Evolutionary conservation across 2,113 vertebrate genomes (phyloP).

Genomic region (Bujurquina vittata): DNA sequence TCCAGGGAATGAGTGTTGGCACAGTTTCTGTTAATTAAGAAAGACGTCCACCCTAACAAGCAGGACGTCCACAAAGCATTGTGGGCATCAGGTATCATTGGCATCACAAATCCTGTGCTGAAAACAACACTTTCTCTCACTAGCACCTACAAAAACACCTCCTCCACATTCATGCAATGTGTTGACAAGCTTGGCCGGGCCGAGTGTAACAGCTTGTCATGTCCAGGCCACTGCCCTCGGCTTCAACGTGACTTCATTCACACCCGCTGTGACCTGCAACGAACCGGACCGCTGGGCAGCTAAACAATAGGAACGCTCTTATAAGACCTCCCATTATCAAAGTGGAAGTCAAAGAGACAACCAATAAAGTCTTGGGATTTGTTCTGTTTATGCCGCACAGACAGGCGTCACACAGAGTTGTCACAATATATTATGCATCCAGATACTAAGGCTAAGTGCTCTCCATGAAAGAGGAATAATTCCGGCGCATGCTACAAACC

Average conservation of each 20-base stretch:
- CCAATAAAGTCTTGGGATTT: neutral
- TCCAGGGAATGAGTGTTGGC: conserved; percentile 23
- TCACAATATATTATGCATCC: neutral
- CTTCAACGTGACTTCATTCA: conserved; percentile 51
- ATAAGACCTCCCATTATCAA: neutral
- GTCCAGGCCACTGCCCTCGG: conserved; percentile 39
- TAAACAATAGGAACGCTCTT: conserved; percentile 17
- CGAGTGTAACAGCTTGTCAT: conserved; percentile 52
- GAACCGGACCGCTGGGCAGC: conserved; percentile 6
- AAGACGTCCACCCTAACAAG: conserved; percentile 36
- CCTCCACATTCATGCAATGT: neutral
- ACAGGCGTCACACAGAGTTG: neutral
- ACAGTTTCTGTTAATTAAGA: conserved; percentile 57
- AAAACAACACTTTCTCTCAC: conserved; percentile 27
- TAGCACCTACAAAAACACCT: conserved; percentile 26
- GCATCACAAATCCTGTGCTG: neutral
- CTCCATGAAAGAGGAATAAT: neutral
- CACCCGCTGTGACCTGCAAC: conserved; percentile 47
- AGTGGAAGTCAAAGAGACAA: neutral
- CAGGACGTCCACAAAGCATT: neutral
- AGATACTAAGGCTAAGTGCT: neutral
- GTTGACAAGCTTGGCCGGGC: conserved; percentile 41
- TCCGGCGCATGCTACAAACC: neutral
- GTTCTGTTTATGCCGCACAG: neutral
- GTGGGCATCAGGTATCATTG: neutral